These are phyloP conservation scores for Tricholaema leucomelas DNA, from an alignment of 2,113 vertebrate genomes.

Conservation along the genomic window DNA sequence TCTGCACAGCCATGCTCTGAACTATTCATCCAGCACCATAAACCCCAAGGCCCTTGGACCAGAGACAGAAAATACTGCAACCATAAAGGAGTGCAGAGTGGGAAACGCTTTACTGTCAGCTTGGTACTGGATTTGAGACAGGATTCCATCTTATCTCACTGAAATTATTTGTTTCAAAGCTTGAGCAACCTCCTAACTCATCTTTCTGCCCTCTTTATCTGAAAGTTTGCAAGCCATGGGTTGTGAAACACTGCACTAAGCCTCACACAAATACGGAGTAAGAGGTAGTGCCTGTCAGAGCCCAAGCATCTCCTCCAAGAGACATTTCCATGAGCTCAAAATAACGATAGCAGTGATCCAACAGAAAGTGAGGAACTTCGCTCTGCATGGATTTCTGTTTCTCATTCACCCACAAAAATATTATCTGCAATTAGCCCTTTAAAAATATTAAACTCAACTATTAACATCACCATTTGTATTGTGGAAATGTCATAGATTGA, in stretches of 20 bases:
- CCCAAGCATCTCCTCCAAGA: not conserved
- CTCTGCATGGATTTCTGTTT: not conserved
- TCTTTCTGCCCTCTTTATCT: not conserved
- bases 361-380: not conserved
- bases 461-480: not conserved
- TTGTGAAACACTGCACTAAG: not conserved
- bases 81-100: not conserved
- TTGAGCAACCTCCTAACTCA: not conserved
- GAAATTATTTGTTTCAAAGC: constrained; percentile 4
- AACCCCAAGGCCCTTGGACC: not conserved
- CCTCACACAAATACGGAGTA: not conserved
- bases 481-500: not conserved
- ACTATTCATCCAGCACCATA: not conserved
- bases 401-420: not conserved
- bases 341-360: not conserved
- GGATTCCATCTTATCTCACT: not conserved
- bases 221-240: not conserved
- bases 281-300: not conserved
- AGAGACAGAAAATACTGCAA: not conserved
- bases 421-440: not conserved
- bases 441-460: not conserved
- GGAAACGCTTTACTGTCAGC: not conserved
- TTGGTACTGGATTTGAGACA: not conserved
- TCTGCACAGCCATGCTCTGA: not conserved
- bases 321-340: not conserved